phyloP scores from a whole-genome alignment of 2,797 vertebrate genomes.

The Sciaenops ocellatus region DNA sequence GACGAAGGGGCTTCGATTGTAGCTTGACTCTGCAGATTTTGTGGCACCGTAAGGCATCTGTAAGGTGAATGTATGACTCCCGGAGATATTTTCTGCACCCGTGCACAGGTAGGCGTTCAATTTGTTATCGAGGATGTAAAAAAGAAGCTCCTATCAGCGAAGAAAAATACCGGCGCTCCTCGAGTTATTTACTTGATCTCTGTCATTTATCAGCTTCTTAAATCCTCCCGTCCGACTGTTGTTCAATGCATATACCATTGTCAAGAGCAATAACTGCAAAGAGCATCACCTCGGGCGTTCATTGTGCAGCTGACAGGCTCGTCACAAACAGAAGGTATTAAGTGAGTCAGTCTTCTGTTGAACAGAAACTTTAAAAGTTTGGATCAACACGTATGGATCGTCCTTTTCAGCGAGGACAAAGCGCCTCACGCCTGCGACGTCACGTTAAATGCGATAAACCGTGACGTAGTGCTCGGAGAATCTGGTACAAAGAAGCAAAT shows the following conservation, averaged over 20 bases:
- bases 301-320: conserved; percentile 46
- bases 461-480: background rate
- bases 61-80: conserved; percentile 16
- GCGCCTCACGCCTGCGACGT: too few relatives aligned
- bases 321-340: conserved; percentile 53
- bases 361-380: conserved; percentile 32
- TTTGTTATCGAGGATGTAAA: conserved; percentile 11
- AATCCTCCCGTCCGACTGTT: background rate
- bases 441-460: background rate
- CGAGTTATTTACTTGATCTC: conserved; percentile 27
- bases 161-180: conserved; percentile 7
- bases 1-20: conserved; percentile 37
- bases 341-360: conserved; percentile 30
- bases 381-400: conserved; percentile 24
- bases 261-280: conserved; percentile 23
- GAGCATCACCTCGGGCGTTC: conserved; percentile 31
- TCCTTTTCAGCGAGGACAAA: conserved; percentile 29
- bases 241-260: conserved; percentile 3
- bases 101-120: background rate
- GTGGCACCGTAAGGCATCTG: background rate
- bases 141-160: background rate
- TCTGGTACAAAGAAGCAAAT: conserved; percentile 6
- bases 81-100: background rate
- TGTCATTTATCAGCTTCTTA: conserved; percentile 11
- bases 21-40: conserved; percentile 25